Percentiles rank a stretch among this genome's conserved stretches.
Conservation (phyloP, 1,140 invertebrate species). For the Formica exsecta region DNA sequence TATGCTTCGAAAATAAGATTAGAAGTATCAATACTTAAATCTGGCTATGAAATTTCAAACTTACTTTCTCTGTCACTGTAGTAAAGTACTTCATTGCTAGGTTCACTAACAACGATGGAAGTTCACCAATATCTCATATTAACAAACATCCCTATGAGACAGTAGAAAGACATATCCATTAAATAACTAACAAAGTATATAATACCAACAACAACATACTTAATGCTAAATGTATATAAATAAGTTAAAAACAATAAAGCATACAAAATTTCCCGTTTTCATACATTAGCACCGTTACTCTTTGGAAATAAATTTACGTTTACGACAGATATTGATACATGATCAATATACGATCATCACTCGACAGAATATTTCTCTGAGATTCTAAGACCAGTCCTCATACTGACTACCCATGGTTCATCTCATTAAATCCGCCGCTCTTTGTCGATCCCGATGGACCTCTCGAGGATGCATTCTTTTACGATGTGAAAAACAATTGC, state of each 20-base stretch:
- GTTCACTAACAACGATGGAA: slow-evolving; percentile 68
- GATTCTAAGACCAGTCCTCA: slow-evolving; percentile 79
- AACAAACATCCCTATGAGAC: slow-evolving; percentile 46
- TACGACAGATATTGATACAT: slow-evolving; percentile 48
- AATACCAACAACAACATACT: slow-evolving; percentile 65
- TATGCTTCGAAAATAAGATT: slow-evolving; percentile 48
- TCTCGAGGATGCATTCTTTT: slow-evolving; percentile 91
- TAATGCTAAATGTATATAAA: slow-evolving; percentile 67
- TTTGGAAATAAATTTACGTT: slow-evolving; percentile 66
- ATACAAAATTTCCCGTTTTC: slow-evolving; percentile 63
- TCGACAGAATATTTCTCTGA: slow-evolving; percentile 25
- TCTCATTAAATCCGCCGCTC: slow-evolving; percentile 86
- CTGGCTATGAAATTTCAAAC: slow-evolving; percentile 72
- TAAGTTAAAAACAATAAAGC: slow-evolving; percentile 62
- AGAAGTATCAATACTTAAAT: slow-evolving; percentile 57
- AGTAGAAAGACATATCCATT: slow-evolving; percentile 47
- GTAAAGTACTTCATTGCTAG: slow-evolving; percentile 68
- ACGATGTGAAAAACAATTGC: slow-evolving; percentile 92
- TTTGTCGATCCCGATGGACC: slow-evolving; percentile 85
- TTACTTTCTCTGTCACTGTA: slow-evolving; percentile 62
- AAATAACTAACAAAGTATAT: slow-evolving; percentile 70
- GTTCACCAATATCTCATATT: slow-evolving; percentile 39
- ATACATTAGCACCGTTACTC: slow-evolving; percentile 68
- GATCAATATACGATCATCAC: slow-evolving; percentile 46
- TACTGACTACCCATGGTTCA: slow-evolving; percentile 81